Evolutionary conservation across 2,113 vertebrate genomes (phyloP).

Genomic region (Manacus vitellinus): DNA sequence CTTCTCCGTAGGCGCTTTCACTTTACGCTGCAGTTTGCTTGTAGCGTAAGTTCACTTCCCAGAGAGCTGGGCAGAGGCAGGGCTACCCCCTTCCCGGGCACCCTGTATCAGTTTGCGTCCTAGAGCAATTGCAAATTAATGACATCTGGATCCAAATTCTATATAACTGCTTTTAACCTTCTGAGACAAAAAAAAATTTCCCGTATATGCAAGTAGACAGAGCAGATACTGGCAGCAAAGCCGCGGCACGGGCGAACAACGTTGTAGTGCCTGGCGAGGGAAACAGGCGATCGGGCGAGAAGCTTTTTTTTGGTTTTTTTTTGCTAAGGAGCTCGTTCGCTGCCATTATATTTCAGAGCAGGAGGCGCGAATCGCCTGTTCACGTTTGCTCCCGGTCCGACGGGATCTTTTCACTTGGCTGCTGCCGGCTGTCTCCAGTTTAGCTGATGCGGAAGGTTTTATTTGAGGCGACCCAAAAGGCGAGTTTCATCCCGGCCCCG

Average conservation of each 20-base stretch:
- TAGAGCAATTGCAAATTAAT: constrained; percentile 26
- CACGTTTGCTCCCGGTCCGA: background rate
- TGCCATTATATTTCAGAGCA: background rate
- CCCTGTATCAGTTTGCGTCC: constrained; percentile 3
- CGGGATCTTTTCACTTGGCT: background rate
- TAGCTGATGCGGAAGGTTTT: background rate
- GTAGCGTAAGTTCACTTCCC: background rate
- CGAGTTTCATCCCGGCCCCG: too few relatives aligned
- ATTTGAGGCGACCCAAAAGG: too few relatives aligned
- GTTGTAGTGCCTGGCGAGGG: background rate
- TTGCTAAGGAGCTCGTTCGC: background rate
- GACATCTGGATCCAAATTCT: constrained; percentile 39
- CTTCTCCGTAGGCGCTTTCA: background rate
- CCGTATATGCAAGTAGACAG: background rate
- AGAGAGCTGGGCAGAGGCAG: background rate
- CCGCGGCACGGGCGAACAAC: background rate
- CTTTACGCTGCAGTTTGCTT: background rate
- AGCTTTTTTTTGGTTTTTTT: background rate
- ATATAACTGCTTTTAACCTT: constrained; percentile 15
- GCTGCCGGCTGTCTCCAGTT: background rate
- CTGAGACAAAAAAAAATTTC: background rate
- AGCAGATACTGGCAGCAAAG: background rate
- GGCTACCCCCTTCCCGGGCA: background rate
- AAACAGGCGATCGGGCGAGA: background rate
- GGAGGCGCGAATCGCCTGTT: background rate